These are phyloP conservation scores for Brevimyrus niger DNA, from an alignment of 2,113 vertebrate genomes.

Conservation along the genomic window DNA sequence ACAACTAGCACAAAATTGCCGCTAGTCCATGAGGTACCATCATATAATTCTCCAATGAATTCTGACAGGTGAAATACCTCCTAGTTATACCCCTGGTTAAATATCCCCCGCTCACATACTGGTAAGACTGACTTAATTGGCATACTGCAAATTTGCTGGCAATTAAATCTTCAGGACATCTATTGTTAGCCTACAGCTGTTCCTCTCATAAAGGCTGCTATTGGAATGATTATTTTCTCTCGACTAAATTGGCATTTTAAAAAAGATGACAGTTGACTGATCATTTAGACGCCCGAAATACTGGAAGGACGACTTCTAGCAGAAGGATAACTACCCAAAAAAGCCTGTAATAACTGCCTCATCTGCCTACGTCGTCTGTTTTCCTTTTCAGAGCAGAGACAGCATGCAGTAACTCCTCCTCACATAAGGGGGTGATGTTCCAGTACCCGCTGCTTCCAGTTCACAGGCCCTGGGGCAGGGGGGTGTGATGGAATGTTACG, in stretches of 20 bases:
- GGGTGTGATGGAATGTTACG: neutral
- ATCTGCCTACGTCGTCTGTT: neutral
- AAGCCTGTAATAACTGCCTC: neutral
- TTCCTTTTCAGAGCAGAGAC: neutral
- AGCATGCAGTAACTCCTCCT: neutral
- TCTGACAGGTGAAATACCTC: constrained; percentile 37
- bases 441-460: neutral
- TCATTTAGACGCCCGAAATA: neutral
- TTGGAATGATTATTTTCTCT: neutral
- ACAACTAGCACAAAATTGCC: constrained; percentile 5
- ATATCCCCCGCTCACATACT: neutral
- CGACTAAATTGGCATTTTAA: neutral
- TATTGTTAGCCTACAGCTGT: neutral
- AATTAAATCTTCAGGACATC: constrained; percentile 17
- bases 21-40: constrained; percentile 12
- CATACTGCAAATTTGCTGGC: constrained; percentile 39
- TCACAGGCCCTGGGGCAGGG: neutral
- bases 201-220: neutral
- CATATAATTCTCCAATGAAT: constrained; percentile 37
- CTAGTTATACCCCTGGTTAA: constrained; percentile 26
- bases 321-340: neutral
- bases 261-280: constrained; percentile 2
- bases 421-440: neutral
- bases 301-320: neutral
- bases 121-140: constrained; percentile 32